Conservation (phyloP, 2,888 invertebrate species). For the Amphipoea oculea region DNA sequence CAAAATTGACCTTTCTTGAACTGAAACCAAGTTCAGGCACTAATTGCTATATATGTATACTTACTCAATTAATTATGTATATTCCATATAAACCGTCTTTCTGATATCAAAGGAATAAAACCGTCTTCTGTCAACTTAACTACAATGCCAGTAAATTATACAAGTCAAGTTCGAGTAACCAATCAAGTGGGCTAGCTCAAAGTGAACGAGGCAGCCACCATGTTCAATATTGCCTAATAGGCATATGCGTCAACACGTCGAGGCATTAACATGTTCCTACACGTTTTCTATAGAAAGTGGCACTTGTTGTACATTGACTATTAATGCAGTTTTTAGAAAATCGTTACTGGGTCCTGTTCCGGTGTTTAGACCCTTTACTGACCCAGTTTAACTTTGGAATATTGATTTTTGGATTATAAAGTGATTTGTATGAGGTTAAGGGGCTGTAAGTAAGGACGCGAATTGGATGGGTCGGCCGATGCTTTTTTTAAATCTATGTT, state of each 20-base stretch:
- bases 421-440: constrained; percentile 32
- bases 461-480: background rate
- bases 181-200: constrained; percentile 42
- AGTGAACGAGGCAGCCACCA: constrained; percentile 49
- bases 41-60: no score
- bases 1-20: background rate
- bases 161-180: constrained; percentile 16
- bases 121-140: background rate
- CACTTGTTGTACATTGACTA: constrained; percentile 83
- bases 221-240: constrained; percentile 85
- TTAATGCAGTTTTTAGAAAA: constrained; percentile 85
- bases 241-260: constrained; percentile 72
- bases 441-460: background rate
- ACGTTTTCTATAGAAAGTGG: constrained; percentile 87
- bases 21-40: no score
- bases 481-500: background rate
- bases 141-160: background rate
- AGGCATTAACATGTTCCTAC: constrained; percentile 79
- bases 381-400: constrained; percentile 66
- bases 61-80: background rate
- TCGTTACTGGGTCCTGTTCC: constrained; percentile 72
- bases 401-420: constrained; percentile 54
- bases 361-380: constrained; percentile 77
- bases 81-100: background rate
- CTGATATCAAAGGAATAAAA: background rate